Evolutionary conservation across 2,888 invertebrate genomes (phyloP), one percentile per base, ranked within the genome.

Genomic region (Dynastes maya): DNA sequence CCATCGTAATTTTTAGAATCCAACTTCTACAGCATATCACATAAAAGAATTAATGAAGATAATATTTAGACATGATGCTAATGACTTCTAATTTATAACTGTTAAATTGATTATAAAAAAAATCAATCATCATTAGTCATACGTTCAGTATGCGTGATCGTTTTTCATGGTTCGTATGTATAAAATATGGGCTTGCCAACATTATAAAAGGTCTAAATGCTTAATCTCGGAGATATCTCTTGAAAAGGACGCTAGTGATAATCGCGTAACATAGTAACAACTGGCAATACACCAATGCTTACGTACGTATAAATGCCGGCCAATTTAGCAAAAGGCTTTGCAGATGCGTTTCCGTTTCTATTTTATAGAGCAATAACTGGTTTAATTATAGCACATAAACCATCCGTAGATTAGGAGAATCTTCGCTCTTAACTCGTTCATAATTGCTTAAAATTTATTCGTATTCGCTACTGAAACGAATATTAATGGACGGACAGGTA

Each of bases 311-410:
- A 63, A 61, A 40, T 61, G 61, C 61, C 5, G n/a, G 40, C 22
- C 49, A 74, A 49, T 74, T 55, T 63, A 40, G 45, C 45, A 58
- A 16, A 45, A 22, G n/a, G 16, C 22, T 6, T 74, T 71, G 55
- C 22, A 68, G 49, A 16, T 22, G 40, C 45, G 13, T 61, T 74
- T 63, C 61, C 72, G 51, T 68, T 68, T 45, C 5, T 45, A 74
- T 49, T 61, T 74, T 61, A 61, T 74, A 40, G 45, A 61, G 11
- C 61, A 45, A 61, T 74, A 74, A 74, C 40, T 27, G 6, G 22
- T 22, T 74, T 61, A 74, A 61, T 74, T 74, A 51, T 51, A 13
- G 68, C 27, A 22, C 13, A 68, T 68, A 68, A 68, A 67, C 3
- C 51, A 51, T 51, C 49, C 27, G 29, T 22, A 68, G 29, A 51